Percentiles rank a stretch among this genome's conserved stretches.
Conservation (phyloP, 2,888 invertebrate genomes). For the Glyphotaelius pellucidus region DNA sequence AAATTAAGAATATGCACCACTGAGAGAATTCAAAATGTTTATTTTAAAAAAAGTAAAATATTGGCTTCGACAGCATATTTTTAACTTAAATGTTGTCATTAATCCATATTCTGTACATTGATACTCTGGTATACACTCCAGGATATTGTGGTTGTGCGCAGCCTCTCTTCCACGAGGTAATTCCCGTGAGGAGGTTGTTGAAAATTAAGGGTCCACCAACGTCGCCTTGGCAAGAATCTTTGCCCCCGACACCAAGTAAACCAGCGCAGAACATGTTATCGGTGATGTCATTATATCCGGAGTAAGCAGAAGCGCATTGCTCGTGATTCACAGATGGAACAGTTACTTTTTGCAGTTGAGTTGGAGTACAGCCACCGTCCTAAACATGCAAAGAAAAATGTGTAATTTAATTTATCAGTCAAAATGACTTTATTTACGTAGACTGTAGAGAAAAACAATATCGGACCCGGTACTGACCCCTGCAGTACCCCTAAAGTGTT, state of each 20-base stretch:
- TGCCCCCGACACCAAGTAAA: slow-evolving; percentile 70
- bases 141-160: slow-evolving; percentile 76
- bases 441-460: no score
- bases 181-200: slow-evolving; percentile 74
- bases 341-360: slow-evolving; percentile 70
- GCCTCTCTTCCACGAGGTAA: slow-evolving; percentile 78
- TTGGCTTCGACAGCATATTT: background rate
- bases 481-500: no score
- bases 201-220: slow-evolving; percentile 78
- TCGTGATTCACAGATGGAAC: slow-evolving; percentile 73
- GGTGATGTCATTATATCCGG: slow-evolving; percentile 70
- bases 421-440: no score
- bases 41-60: background rate
- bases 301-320: slow-evolving; percentile 73
- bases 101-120: slow-evolving; percentile 72
- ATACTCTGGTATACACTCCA: slow-evolving; percentile 76
- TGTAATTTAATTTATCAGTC: background rate
- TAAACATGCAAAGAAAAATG: background rate
- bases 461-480: no score
- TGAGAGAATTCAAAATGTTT: background rate
- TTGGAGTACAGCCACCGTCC: slow-evolving; percentile 34
- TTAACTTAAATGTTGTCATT: slow-evolving; percentile 64
- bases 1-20: background rate
- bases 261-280: slow-evolving; percentile 75
- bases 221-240: slow-evolving; percentile 78